Percentiles rank a stretch among this genome's conserved stretches.
Evolutionary conservation across 2,797 vertebrate genomes (phyloP).

Genomic region (Lepidocolaptes lacrymiger): DNA sequence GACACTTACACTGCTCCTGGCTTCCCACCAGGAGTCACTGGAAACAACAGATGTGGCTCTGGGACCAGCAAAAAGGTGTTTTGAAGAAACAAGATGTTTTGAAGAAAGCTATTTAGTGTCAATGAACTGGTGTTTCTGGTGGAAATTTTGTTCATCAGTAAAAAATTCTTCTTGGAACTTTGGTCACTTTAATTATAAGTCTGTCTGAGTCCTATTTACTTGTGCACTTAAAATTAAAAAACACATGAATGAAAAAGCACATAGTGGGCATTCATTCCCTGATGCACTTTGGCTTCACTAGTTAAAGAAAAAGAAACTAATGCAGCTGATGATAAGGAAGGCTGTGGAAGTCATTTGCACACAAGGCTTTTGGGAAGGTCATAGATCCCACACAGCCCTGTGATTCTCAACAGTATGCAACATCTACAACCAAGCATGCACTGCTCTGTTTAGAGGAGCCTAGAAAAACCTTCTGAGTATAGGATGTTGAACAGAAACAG

Average conservation of each 20-base stretch:
- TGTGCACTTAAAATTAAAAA: not conserved
- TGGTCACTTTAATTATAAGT: not conserved
- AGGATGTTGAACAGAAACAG: not conserved
- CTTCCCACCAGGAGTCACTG: not conserved
- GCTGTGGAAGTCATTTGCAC: not conserved
- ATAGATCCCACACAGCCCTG: accelerated
- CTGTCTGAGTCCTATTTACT: not conserved
- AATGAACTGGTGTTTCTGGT: not conserved
- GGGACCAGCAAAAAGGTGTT: not conserved
- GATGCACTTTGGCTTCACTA: not conserved
- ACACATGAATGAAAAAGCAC: not conserved
- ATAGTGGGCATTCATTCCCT: not conserved
- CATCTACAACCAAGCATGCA: accelerated
- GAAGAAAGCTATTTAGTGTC: not conserved
- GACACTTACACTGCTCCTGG: no score
- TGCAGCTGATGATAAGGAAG: not conserved
- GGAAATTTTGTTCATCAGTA: not conserved
- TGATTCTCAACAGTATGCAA: not conserved
- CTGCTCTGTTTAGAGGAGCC: not conserved
- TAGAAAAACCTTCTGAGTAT: not conserved
- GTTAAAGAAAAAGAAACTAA: not conserved
- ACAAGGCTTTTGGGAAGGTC: not conserved
- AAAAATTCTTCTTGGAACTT: not conserved
- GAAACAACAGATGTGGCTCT: accelerated
- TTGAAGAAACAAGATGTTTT: not conserved